These are phyloP conservation scores for Azemiops feae DNA, from an alignment of 2,113 vertebrate genomes.

Conservation along the genomic window DNA sequence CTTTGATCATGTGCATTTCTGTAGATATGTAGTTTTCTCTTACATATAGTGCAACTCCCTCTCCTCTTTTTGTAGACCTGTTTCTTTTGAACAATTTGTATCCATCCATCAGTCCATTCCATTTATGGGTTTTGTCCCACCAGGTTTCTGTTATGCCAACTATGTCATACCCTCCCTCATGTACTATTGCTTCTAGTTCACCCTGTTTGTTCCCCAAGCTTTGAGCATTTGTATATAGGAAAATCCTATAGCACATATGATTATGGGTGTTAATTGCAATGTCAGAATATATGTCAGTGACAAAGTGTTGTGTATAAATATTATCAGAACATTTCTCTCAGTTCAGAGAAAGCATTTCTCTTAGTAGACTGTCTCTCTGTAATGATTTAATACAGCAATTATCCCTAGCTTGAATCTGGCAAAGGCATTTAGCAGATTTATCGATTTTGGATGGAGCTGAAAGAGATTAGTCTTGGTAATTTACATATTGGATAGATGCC, in stretches of 20 bases:
- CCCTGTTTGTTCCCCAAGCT: no score
- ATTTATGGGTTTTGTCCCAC: no score
- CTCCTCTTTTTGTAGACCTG: no score
- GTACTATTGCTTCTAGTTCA: no score
- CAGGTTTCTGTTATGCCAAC: no score
- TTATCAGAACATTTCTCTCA: neutral
- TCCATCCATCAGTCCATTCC: no score
- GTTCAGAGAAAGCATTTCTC: neutral
- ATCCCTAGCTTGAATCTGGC: neutral
- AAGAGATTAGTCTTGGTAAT: neutral
- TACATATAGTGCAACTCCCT: no score
- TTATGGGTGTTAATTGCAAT: neutral
- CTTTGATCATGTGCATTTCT: no score
- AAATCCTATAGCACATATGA: neutral
- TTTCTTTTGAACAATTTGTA: no score
- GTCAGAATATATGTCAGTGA: neutral
- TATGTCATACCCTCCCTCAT: no score
- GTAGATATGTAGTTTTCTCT: no score
- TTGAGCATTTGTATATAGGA: no score
- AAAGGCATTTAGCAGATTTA: neutral
- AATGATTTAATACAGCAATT: neutral
- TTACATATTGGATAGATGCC: neutral
- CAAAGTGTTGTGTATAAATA: neutral
- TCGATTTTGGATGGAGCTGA: neutral
- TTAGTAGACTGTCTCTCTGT: neutral